These are phyloP conservation scores for Andrena chrysosceles DNA, from an alignment of 2,888 invertebrate species.

Conservation along the genomic window DNA sequence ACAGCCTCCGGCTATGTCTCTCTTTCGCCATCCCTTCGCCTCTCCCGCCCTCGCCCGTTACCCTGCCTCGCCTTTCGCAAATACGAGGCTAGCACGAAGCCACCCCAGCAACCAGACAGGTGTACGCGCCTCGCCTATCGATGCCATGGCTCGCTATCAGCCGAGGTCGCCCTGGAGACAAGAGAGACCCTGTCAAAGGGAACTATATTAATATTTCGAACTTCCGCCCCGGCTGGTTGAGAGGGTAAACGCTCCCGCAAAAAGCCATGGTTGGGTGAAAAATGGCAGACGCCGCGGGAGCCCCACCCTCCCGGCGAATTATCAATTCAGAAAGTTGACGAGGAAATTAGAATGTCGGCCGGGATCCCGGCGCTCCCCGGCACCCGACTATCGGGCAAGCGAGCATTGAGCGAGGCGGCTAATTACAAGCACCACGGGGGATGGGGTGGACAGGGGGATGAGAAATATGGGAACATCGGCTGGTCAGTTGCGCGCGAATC, in stretches of 20 bases:
- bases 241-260: not conserved
- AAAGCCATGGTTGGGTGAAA: conserved; percentile 6
- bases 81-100: conserved; percentile 9
- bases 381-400: not conserved
- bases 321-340: conserved; percentile 18
- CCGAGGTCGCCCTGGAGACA: not conserved
- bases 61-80: conserved; percentile 12
- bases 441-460: not conserved
- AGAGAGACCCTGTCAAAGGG: not conserved
- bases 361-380: not conserved
- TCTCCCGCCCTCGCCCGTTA: not conserved
- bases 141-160: not conserved
- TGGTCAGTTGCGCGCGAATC: not conserved
- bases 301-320: conserved; percentile 18
- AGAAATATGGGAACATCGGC: not conserved
- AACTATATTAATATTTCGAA: not conserved
- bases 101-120: conserved; percentile 6
- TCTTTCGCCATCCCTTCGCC: conserved; percentile 1
- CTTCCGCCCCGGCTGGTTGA: not conserved
- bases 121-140: conserved; percentile 27
- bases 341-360: conserved; percentile 24
- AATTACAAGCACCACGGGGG: conserved; percentile 2
- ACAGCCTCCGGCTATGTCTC: conserved; percentile 23
- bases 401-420: not conserved
- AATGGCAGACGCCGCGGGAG: conserved; percentile 7